Percentiles rank a stretch among this genome's conserved stretches.
Conservation (phyloP, 2,888 invertebrate genomes). For the Drosophila bunnanda region DNA sequence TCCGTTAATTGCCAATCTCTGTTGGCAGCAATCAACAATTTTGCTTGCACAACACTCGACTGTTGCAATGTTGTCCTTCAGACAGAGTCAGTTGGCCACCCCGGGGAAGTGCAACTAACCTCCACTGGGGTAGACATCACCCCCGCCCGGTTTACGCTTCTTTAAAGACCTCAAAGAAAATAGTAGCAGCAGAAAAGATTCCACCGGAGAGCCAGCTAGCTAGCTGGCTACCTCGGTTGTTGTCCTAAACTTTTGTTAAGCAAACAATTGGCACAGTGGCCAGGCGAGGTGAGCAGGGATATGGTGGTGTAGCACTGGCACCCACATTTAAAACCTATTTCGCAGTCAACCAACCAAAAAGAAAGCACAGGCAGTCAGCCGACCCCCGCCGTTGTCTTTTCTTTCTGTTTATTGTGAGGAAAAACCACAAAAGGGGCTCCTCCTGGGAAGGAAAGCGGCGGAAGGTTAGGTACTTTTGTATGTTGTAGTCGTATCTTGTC, state of each 20-base stretch:
- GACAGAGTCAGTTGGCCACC: slow-evolving; percentile 54
- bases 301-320: slow-evolving; percentile 23
- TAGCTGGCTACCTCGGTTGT: slow-evolving; percentile 44
- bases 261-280: slow-evolving; percentile 80
- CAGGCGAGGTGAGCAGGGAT: slow-evolving; percentile 36
- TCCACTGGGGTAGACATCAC: slow-evolving; percentile 11
- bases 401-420: slow-evolving; percentile 54
- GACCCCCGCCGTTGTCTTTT: slow-evolving; percentile 30
- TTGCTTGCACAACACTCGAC: slow-evolving; percentile 82
- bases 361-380: slow-evolving; percentile 50
- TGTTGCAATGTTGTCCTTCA: slow-evolving; percentile 77
- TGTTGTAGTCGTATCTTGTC: slow-evolving; percentile 40
- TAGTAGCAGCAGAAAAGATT: slow-evolving; percentile 52
- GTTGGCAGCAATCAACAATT: slow-evolving; percentile 82
- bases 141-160: slow-evolving; percentile 64
- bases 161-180: slow-evolving; percentile 76
- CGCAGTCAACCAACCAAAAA: slow-evolving; percentile 68
- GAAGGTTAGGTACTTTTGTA: slow-evolving; percentile 9
- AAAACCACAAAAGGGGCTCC: slow-evolving; percentile 66
- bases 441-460: slow-evolving; percentile 2
- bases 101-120: slow-evolving; percentile 14
- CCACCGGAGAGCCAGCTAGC: slow-evolving; percentile 8
- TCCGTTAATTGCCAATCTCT: slow-evolving; percentile 84
- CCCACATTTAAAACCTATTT: slow-evolving; percentile 76
- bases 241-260: slow-evolving; percentile 80